Evolutionary conservation across 2,797 vertebrate species (phyloP), one percentile per base, ranked within the genome.

Genomic region (Moxostoma hubbsi): DNA sequence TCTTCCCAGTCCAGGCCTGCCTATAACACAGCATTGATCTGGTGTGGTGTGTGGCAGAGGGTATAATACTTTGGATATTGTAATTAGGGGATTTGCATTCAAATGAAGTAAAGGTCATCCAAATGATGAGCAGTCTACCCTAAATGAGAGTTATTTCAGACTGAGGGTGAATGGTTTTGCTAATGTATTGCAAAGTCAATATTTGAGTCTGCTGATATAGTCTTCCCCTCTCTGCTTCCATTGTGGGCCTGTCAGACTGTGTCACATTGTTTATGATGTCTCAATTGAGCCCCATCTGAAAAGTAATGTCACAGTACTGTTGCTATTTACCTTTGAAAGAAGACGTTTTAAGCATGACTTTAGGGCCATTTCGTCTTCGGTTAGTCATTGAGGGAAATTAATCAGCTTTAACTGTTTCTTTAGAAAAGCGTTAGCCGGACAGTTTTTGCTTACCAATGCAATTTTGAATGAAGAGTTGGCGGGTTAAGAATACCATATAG

Each of bases 131-230:
- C 54, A 75, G 72, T 24, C 24, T 1, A 64, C 81, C 72, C 65
- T 64, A 75, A 61, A 71, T 15, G 6, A 53, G 24, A 47, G 64
- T 64, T 75, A 55, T 77, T 77, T 83, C 57, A 9, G 68, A 69
- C 62, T 16, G 71, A 46, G 45, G 49, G 72, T 54, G 65, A 83
- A 83, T 51, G 50, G 64, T 85, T 90, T 91, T 87, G 82, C 86
- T 86, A 83, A 85, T 51, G 79, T 75, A 82, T 65, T 51, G 50
- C 82, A 65, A 82, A 83, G 91, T 93, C 92, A 92, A 91, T 91
- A 91, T 93, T 92, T 90, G 89, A 87, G 84, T 83, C 80, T 77
- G 78, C 83, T 89, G 85, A 90, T 91, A 80, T 89, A 90, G 89
- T 88, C 86, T 86, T 89, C 85, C 85, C 89, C 88, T 90, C 81